Conservation (phyloP, 2,113 vertebrate species). For the Leptodactylus fuscus region DNA sequence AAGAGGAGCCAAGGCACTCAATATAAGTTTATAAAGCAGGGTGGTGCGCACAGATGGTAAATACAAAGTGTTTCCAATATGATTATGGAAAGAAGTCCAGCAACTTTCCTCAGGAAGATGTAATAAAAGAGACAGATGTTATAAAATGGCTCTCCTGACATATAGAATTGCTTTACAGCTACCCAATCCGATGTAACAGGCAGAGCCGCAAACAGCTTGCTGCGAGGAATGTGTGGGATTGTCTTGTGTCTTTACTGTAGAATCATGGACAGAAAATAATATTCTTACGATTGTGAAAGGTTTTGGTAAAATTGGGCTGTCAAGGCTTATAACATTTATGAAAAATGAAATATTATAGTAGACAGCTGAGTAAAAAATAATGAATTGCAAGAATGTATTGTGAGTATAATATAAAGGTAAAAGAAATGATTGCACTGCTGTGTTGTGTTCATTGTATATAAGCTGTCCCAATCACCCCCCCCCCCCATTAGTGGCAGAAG, state of each 20-base stretch:
- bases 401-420: too few relatives aligned
- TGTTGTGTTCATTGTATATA: too few relatives aligned
- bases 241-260: background rate
- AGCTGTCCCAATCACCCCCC: too few relatives aligned
- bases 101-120: background rate
- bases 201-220: background rate
- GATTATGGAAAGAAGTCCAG: background rate
- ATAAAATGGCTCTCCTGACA: conserved; percentile 27
- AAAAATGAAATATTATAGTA: too few relatives aligned
- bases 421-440: too few relatives aligned
- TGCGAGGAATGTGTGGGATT: background rate
- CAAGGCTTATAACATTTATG: background rate
- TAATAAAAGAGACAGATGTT: conserved; percentile 48
- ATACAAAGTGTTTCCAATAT: conserved; percentile 14
- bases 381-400: too few relatives aligned
- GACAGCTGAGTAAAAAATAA: too few relatives aligned
- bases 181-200: background rate
- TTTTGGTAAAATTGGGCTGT: background rate
- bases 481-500: too few relatives aligned
- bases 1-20: background rate
- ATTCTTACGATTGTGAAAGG: background rate
- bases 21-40: conserved; percentile 28
- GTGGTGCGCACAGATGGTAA: conserved; percentile 26
- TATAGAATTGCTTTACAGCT: background rate
- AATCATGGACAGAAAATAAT: background rate